Evolutionary conservation across 2,888 invertebrate genomes (phyloP).

Genomic region (Ctenicera cuprea): DNA sequence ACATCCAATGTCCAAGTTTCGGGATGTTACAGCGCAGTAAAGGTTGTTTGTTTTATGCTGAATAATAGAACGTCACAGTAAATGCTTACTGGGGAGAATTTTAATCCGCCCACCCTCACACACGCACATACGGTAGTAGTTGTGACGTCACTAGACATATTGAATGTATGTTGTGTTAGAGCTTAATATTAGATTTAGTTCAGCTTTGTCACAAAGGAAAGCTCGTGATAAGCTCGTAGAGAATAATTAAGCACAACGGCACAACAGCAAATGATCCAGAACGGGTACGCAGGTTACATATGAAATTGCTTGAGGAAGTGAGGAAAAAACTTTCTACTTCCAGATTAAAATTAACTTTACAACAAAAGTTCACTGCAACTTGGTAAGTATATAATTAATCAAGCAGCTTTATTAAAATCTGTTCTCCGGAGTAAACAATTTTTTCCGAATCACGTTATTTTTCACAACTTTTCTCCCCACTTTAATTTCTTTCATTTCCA

Average conservation of each 20-base stretch:
- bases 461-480: constrained; percentile 25
- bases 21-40: not conserved
- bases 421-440: constrained; percentile 16
- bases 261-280: constrained; percentile 19
- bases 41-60: constrained; percentile 1
- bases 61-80: not conserved
- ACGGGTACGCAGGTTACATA: constrained; percentile 4
- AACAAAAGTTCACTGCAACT: constrained; percentile 12
- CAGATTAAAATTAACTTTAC: constrained; percentile 31
- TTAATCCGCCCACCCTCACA: not conserved
- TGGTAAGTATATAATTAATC: constrained; percentile 32
- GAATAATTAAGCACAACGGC: constrained; percentile 31
- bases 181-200: constrained; percentile 35
- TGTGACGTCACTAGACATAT: constrained; percentile 22
- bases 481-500: constrained; percentile 6
- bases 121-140: not conserved
- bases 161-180: constrained; percentile 23
- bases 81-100: not conserved
- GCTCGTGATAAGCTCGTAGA: constrained; percentile 21
- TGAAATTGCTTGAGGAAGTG: constrained; percentile 13
- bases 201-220: constrained; percentile 42
- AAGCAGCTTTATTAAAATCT: constrained; percentile 29
- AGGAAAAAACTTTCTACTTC: not conserved
- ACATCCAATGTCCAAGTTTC: constrained; percentile 1
- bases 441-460: constrained; percentile 24